Percentiles rank a stretch among this genome's conserved stretches.
Evolutionary conservation across 2,797 vertebrate species (phyloP).

Genomic region (Macropodus opercularis): DNA sequence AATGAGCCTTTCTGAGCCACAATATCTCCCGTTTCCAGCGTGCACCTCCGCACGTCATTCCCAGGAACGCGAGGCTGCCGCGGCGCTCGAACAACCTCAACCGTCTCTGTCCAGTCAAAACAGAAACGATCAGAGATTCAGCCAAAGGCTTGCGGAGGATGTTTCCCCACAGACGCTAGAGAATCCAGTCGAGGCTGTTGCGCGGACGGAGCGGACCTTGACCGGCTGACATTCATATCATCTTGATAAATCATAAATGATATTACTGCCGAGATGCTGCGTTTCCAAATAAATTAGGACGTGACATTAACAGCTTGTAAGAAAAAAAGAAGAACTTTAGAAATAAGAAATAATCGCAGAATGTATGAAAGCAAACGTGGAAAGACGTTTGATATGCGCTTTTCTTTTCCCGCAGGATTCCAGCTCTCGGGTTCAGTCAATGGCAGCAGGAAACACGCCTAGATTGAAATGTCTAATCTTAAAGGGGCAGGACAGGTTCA

Average conservation of each 20-base stretch:
- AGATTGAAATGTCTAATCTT: conserved; percentile 81
- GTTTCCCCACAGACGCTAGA: conserved; percentile 37
- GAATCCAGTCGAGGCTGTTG: conserved; percentile 50
- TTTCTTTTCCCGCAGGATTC: conserved; percentile 70
- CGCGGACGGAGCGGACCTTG: conserved; percentile 74
- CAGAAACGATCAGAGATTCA: conserved; percentile 27
- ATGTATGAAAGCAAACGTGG: conserved; percentile 4
- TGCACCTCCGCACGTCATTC: conserved; percentile 60
- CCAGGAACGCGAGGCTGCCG: conserved; percentile 44
- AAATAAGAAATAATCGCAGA: conserved; percentile 15
- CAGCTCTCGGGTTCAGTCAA: conserved; percentile 74
- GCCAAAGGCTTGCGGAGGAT: conserved; percentile 60
- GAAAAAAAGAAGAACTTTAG: neutral
- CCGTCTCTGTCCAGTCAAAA: conserved; percentile 19
- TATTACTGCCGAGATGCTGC: conserved; percentile 3
- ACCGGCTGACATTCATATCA: conserved; percentile 79
- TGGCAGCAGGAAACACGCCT: conserved; percentile 87
- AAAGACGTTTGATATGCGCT: conserved; percentile 36
- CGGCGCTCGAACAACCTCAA: conserved; percentile 27
- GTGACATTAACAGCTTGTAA: neutral
- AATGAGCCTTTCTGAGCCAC: conserved; percentile 54
- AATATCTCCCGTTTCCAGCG: conserved; percentile 35
- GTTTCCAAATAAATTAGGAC: neutral
- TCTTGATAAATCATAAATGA: conserved; percentile 56
- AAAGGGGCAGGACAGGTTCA: conserved; percentile 81